A percentile compares a stretch with the other conserved stretches of the same genome.
Evolutionary conservation across 1,140 invertebrate genomes (phyloP).

Genomic region (Sinella curviseta): DNA sequence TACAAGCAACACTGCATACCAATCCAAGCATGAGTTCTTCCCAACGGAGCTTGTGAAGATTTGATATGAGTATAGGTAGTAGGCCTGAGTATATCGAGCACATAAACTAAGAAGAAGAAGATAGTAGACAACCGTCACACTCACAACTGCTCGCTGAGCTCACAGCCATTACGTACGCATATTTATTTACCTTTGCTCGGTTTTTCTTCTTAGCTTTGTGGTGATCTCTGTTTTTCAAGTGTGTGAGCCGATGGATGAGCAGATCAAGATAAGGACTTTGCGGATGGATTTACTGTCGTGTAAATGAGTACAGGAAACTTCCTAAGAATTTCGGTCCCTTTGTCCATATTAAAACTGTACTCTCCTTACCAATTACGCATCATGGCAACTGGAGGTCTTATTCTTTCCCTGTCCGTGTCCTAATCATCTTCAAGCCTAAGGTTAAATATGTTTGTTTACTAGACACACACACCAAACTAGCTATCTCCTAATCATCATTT

Average conservation of each 20-base stretch:
- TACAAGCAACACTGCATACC: background rate
- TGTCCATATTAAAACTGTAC: constrained; percentile 49
- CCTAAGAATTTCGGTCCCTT: constrained; percentile 38
- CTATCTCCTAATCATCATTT: constrained; percentile 7
- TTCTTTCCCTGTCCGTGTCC: background rate
- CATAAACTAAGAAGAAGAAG: too few species aligned
- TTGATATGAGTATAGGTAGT: too few species aligned
- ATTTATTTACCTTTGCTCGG: background rate
- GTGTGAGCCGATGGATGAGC: constrained; percentile 18
- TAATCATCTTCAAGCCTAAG: background rate
- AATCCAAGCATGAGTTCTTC: background rate
- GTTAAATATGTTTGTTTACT: background rate
- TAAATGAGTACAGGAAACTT: constrained; percentile 21
- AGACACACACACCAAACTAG: background rate
- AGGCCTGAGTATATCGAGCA: too few species aligned
- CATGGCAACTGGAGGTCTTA: constrained; percentile 19
- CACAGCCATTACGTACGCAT: too few species aligned
- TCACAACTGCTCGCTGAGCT: too few species aligned
- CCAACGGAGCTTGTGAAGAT: too few species aligned
- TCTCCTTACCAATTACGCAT: constrained; percentile 21
- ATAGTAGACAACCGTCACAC: too few species aligned
- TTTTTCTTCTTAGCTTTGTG: background rate
- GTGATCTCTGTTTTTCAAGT: background rate
- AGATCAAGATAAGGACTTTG: constrained; percentile 20
- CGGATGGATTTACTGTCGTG: constrained; percentile 7